phyloP scores from a whole-genome alignment of 2,113 vertebrate genomes.

The Entelurus aequoreus region DNA sequence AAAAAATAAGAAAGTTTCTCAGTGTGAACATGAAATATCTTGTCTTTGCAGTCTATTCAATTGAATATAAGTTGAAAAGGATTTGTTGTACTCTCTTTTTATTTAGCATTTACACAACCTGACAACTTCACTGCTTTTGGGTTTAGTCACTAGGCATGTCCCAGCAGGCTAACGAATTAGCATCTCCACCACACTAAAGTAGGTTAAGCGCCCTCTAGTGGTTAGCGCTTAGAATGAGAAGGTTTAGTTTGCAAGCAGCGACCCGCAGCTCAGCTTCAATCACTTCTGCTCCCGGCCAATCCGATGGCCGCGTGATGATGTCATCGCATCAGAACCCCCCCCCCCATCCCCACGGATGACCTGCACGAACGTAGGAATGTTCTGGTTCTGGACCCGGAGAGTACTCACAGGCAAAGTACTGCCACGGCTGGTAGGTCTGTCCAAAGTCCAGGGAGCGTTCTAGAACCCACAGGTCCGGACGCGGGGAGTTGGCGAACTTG shows the following conservation, averaged over 20 bases:
- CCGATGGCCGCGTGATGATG: conserved; percentile 29
- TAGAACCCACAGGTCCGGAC: conserved; percentile 96
- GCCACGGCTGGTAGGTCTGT: conserved; percentile 88
- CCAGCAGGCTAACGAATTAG: too few relatives aligned
- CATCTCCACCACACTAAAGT: too few relatives aligned
- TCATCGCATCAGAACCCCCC: neutral
- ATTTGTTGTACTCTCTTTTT: too few relatives aligned
- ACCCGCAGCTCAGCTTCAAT: conserved; percentile 46
- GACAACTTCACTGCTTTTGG: too few relatives aligned
- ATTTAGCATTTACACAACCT: too few relatives aligned
- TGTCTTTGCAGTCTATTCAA: too few relatives aligned
- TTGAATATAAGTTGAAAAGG: too few relatives aligned
- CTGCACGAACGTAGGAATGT: conserved; percentile 18
- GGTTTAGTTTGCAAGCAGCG: conserved; percentile 21
- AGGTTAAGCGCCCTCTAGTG: too few relatives aligned
- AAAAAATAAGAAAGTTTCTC: too few relatives aligned
- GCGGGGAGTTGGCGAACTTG: conserved; percentile 96
- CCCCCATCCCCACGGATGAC: conserved; percentile 4
- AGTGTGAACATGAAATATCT: too few relatives aligned
- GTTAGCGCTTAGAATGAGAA: too few relatives aligned
- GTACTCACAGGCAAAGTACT: conserved; percentile 96
- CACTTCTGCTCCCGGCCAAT: conserved; percentile 45
- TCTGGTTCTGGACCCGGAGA: neutral
- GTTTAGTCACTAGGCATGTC: too few relatives aligned
- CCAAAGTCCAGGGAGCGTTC: conserved; percentile 89